phyloP scores from a whole-genome alignment of 2,113 vertebrate genomes.

The Petroica traversi region DNA sequence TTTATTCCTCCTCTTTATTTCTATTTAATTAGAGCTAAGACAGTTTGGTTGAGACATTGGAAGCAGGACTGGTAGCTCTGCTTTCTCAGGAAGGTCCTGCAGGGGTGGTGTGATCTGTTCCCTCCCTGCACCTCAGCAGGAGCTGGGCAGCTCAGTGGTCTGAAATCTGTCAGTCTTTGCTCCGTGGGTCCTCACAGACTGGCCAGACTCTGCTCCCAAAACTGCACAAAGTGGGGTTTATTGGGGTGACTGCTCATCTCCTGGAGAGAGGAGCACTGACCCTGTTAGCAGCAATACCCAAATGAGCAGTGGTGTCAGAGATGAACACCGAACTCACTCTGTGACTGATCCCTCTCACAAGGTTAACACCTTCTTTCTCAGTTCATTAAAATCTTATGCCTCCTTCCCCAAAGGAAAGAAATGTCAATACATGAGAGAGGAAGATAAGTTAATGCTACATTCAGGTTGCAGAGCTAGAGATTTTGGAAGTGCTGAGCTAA shows the following conservation, averaged over 20 bases:
- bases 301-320: not conserved
- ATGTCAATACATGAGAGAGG: not conserved
- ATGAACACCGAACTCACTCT: not conserved
- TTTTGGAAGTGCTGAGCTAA: constrained; percentile 28
- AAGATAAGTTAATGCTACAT: not conserved
- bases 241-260: not conserved
- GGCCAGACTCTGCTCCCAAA: not conserved
- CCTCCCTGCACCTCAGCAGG: not conserved
- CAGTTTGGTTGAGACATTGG: not conserved
- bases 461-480: constrained; percentile 9
- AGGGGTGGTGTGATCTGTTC: not conserved
- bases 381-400: not conserved
- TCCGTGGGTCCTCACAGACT: rapidly evolving
- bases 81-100: not conserved
- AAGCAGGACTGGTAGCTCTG: not conserved
- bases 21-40: not conserved
- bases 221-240: not conserved
- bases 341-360: not conserved
- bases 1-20: not conserved
- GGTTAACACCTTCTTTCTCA: not conserved
- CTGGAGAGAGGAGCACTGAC: not conserved
- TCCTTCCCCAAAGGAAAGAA: constrained; percentile 28
- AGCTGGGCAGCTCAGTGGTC: not conserved
- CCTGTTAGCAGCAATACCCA: not conserved
- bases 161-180: not conserved